These are phyloP conservation scores for Micromesistius poutassou DNA, from an alignment of 2,797 vertebrate species.

Conservation along the genomic window DNA sequence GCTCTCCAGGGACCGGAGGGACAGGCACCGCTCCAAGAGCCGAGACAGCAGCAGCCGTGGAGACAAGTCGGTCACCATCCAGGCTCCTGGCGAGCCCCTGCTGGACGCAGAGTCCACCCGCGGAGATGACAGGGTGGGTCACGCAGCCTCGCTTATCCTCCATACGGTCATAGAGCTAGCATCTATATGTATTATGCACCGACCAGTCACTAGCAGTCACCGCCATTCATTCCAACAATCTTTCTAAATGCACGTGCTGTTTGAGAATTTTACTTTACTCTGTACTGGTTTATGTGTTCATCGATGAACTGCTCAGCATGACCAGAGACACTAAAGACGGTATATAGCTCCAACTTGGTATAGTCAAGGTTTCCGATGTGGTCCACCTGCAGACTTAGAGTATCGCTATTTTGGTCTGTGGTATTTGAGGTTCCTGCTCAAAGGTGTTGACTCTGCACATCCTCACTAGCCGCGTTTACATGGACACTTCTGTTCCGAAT, in stretches of 20 bases:
- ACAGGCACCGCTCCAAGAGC: conserved; percentile 86
- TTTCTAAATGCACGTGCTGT: too few species aligned
- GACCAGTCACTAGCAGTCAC: neutral
- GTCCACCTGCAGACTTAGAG: neutral
- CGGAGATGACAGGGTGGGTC: conserved; percentile 83
- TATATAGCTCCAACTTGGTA: neutral
- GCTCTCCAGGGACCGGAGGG: conserved; percentile 80
- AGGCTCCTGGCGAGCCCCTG: conserved; percentile 84
- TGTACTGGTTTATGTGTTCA: neutral
- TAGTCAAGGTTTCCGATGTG: neutral
- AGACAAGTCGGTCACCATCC: conserved; percentile 90
- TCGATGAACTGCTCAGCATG: neutral
- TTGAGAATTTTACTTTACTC: neutral
- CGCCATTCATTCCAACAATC: neutral
- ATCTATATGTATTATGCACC: neutral
- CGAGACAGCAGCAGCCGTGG: conserved; percentile 78
- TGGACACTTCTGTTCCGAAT: too few species aligned
- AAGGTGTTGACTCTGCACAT: too few species aligned
- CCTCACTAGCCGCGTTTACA: too few species aligned
- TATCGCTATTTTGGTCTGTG: neutral
- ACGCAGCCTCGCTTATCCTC: neutral
- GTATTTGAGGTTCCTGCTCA: neutral
- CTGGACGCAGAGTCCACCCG: conserved; percentile 85
- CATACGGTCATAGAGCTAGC: neutral
- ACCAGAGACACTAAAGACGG: neutral